Base-by-base conservation (phyloP, 2,888 invertebrate genomes). In the Adelphocoris suturalis region DNA sequence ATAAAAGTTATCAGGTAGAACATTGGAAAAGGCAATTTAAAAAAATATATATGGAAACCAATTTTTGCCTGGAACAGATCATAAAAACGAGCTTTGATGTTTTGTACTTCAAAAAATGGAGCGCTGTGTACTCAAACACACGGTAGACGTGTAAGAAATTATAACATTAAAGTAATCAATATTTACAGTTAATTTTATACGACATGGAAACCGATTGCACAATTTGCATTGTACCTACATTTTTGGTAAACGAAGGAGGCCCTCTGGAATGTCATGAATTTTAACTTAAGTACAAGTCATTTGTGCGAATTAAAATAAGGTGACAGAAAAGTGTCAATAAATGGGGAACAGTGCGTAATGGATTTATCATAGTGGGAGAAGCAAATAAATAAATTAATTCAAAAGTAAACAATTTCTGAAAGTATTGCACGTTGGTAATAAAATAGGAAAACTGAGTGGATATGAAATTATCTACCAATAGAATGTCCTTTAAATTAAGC, bases 211-310 rank as follows among this genome's bases (percentile, higher is more conserved):
- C 27, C 68, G 23, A 27, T 68, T 68, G 68, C 23, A 68, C 68
- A 23, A 3, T 68, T n/a, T n/a, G n/a, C 7, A 37, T 37, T 37
- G 37, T 37, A 37, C 37, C 37, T 2, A 4, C n/a, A 1, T n/a
- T 57, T 19, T 68, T 68, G 68, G 68, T 68, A 68, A 68, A 23
- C 23, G 68, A 23, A 23, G 68, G 23, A 68, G 68, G 19, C 68
- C 68, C 61, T 19, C 68, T 68, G 68, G 68, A 68, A 68, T 68
- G 68, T 68, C 68, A 68, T 68, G 68, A 68, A 68, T 68, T 68
- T n/a, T 57, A 16, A 57, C 68, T 68, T 68, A 68, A 68, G 68
- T 68, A 68, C 68, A 19, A 68, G 19, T 23, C 13, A 23, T 68
- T 68, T 68, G 61, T 61, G 61, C 61, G n/a, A 61, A 52, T 52